These are phyloP conservation scores for Sciurus niger DNA, from an alignment of 2,113 vertebrate genomes.

Conservation along the genomic window DNA sequence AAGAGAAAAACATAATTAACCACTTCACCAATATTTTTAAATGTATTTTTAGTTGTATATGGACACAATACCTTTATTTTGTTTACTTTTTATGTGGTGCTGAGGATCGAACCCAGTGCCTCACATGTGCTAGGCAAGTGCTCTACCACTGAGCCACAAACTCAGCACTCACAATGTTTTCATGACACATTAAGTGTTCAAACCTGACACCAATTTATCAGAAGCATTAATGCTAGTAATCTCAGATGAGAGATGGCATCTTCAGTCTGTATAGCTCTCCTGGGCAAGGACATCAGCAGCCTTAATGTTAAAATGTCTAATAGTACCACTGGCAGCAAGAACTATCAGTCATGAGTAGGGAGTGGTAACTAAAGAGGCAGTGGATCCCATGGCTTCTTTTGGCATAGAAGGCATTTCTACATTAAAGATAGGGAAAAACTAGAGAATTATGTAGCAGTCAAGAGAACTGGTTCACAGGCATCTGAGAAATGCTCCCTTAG, in stretches of 20 bases:
- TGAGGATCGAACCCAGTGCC: no score
- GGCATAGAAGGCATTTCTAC: background rate
- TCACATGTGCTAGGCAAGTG: no score
- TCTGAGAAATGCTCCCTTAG: background rate
- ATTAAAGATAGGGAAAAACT: conserved; percentile 23
- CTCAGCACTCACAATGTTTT: background rate
- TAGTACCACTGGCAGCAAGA: background rate
- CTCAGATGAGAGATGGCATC: background rate
- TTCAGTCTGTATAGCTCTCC: background rate
- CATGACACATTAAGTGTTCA: background rate
- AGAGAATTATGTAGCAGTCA: background rate
- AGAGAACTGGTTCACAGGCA: conserved; percentile 20
- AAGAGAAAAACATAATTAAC: conserved; percentile 6
- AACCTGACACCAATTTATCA: background rate
- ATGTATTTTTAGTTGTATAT: no score
- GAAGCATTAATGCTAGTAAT: background rate
- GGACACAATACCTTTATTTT: no score
- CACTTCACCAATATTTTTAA: background rate
- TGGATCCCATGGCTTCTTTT: background rate
- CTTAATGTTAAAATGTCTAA: conserved; percentile 28
- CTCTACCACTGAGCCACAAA: no score
- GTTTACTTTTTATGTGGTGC: no score
- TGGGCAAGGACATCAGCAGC: background rate
- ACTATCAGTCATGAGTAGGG: background rate
- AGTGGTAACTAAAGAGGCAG: background rate